phyloP scores from a whole-genome alignment of 2,113 vertebrate genomes.

The Tringa solitaria region DNA sequence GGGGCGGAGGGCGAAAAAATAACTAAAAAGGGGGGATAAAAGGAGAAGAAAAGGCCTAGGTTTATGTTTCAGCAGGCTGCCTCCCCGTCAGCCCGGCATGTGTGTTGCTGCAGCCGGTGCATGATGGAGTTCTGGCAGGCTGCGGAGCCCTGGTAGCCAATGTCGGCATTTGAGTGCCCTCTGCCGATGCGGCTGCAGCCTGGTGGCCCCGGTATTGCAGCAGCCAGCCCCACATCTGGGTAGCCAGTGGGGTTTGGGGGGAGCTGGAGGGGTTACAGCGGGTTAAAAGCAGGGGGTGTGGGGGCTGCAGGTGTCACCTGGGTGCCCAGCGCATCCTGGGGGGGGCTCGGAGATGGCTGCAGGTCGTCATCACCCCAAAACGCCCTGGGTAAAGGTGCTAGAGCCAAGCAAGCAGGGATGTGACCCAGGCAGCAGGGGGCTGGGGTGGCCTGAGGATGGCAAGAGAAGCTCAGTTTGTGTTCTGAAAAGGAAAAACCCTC shows the following conservation, averaged over 20 bases:
- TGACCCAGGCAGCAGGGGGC: not conserved
- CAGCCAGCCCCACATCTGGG: rapidly evolving
- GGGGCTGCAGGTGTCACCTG: not conserved
- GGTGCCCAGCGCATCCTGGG: rapidly evolving
- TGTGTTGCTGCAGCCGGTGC: not conserved
- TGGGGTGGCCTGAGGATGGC: not conserved
- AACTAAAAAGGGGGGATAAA: rapidly evolving
- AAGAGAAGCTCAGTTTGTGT: not conserved
- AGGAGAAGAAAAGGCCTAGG: not conserved
- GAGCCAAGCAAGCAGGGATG: not conserved
- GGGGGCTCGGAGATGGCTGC: not conserved
- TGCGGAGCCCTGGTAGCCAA: not conserved
- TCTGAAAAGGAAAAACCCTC: not conserved
- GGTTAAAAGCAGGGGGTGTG: rapidly evolving
- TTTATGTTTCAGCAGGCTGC: not conserved
- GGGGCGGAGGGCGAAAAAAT: rapidly evolving
- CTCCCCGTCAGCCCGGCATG: rapidly evolving
- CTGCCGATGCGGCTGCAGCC: not conserved
- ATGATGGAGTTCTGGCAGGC: not conserved
- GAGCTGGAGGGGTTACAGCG: not conserved
- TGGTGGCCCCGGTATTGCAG: not conserved
- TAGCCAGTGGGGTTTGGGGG: not conserved
- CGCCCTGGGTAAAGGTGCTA: not conserved
- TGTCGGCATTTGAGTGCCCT: slow-evolving; percentile 37
- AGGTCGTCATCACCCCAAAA: rapidly evolving